Conservation (phyloP, 2,888 invertebrate genomes). For the Nowickia ferox region DNA sequence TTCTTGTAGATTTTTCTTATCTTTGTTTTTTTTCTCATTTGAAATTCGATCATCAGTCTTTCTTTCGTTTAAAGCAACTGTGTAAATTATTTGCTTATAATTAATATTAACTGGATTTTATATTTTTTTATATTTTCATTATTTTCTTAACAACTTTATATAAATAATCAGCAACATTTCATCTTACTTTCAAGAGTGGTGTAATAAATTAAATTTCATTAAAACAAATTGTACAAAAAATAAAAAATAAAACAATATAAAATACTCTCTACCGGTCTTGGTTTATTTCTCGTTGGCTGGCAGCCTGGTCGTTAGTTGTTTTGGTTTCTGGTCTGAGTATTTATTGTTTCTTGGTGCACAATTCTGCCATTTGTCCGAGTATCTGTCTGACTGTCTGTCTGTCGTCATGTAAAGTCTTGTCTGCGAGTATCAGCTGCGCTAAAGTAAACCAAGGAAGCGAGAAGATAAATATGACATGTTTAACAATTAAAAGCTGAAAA, state of each 20-base stretch:
- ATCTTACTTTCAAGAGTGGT: slow-evolving; percentile 57
- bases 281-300: slow-evolving; percentile 13
- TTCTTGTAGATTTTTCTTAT: background rate
- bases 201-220: slow-evolving; percentile 70
- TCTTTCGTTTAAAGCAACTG: slow-evolving; percentile 26
- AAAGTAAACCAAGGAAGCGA: slow-evolving; percentile 71
- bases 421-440: slow-evolving; percentile 66
- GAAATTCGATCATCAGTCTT: slow-evolving; percentile 44
- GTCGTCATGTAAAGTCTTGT: slow-evolving; percentile 13
- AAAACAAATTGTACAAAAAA: slow-evolving; percentile 49
- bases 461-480: slow-evolving; percentile 73
- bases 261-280: slow-evolving; percentile 30
- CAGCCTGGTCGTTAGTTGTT: slow-evolving; percentile 10
- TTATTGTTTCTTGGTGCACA: slow-evolving; percentile 42
- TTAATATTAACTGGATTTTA: slow-evolving; percentile 62
- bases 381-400: background rate
- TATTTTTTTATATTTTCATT: slow-evolving; percentile 63
- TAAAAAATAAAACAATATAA: background rate
- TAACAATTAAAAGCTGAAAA: slow-evolving; percentile 72
- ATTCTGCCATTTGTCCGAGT: slow-evolving; percentile 54
- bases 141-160: slow-evolving; percentile 59
- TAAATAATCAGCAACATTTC: slow-evolving; percentile 67
- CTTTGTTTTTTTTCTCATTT: slow-evolving; percentile 2
- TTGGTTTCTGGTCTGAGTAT: slow-evolving; percentile 24
- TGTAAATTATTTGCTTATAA: slow-evolving; percentile 61